phyloP scores from a whole-genome alignment of 2,113 vertebrate species.

The Pelecanoides urinatrix region DNA sequence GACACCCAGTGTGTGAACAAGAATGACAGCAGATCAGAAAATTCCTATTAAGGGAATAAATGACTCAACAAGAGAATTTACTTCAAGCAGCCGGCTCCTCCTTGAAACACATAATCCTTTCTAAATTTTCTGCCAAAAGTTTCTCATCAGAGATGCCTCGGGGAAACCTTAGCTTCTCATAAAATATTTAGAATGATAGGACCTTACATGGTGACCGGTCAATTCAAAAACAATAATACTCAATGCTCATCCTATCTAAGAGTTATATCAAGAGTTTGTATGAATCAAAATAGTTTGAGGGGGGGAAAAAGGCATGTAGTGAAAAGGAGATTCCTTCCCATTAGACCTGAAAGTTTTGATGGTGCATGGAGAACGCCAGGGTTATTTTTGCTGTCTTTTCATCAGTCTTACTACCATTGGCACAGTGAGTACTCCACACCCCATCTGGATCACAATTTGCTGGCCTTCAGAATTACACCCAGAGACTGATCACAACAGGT shows the following conservation, averaged over 20 bases:
- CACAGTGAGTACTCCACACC: neutral
- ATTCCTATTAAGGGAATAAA: conserved; percentile 86
- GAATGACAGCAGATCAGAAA: conserved; percentile 83
- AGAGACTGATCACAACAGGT: neutral
- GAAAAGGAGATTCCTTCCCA: neutral
- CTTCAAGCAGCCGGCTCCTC: conserved; percentile 64
- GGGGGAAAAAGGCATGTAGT: neutral
- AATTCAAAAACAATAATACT: conserved; percentile 68
- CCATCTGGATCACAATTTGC: neutral
- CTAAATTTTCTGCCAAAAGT: conserved; percentile 71
- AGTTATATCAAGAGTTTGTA: neutral
- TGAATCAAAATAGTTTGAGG: neutral
- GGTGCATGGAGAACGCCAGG: neutral
- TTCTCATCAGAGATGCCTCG: conserved; percentile 63
- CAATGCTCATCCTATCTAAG: neutral
- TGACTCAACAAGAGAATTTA: conserved; percentile 74
- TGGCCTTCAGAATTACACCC: neutral
- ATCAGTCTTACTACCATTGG: neutral
- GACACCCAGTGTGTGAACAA: conserved; percentile 80
- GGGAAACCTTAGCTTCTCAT: conserved; percentile 56
- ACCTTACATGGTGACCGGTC: conserved; percentile 40
- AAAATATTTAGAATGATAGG: conserved; percentile 62
- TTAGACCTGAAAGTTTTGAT: neutral
- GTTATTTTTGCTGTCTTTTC: neutral
- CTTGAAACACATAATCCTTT: conserved; percentile 64